These are phyloP conservation scores for Orientallactaga bullata DNA, from an alignment of 2,113 vertebrate genomes.

Conservation along the genomic window DNA sequence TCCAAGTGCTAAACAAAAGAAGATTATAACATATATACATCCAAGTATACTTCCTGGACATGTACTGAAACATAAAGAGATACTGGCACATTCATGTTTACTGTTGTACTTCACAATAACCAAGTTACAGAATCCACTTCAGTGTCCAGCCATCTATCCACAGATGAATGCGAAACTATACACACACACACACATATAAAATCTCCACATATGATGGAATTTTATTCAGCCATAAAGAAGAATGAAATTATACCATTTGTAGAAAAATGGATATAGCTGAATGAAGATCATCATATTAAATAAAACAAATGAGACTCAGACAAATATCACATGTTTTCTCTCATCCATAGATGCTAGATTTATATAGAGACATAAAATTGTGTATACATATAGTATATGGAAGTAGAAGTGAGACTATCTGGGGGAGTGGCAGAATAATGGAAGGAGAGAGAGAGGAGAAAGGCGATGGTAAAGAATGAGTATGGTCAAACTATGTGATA, in stretches of 20 bases:
- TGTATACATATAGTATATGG: background rate
- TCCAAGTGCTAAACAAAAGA: slow-evolving; percentile 70
- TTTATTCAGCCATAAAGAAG: background rate
- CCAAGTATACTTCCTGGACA: background rate
- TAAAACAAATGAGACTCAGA: background rate
- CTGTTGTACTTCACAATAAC: background rate
- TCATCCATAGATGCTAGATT: background rate
- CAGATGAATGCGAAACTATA: background rate
- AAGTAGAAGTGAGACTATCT: background rate
- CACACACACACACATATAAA: no score
- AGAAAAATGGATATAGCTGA: background rate
- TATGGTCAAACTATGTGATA: background rate
- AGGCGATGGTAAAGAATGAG: background rate
- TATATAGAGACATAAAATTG: background rate
- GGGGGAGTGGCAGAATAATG: background rate
- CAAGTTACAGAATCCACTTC: background rate
- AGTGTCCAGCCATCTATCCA: background rate
- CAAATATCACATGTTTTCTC: background rate
- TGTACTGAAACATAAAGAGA: background rate
- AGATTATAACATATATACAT: slow-evolving; percentile 31
- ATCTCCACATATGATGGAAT: no score
- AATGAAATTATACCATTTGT: background rate
- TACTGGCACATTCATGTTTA: background rate
- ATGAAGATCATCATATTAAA: background rate
- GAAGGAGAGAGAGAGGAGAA: background rate